Conservation (phyloP, 2,888 invertebrate genomes). For the Dynastes hyllus region DNA sequence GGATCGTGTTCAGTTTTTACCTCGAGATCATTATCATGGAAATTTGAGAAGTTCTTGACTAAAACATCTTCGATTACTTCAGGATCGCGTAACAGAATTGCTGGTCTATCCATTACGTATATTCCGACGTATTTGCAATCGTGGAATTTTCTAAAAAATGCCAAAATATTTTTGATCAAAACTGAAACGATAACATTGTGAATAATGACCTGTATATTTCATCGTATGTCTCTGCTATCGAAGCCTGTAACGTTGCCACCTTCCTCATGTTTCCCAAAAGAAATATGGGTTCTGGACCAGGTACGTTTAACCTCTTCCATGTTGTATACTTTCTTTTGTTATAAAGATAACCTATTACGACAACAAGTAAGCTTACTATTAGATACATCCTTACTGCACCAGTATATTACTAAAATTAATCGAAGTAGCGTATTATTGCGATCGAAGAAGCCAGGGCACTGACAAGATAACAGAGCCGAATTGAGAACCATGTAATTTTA, state of each 20-base stretch:
- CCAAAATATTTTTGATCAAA: neutral
- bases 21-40: conserved; percentile 62
- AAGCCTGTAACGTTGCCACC: conserved; percentile 57
- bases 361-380: neutral
- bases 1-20: conserved; percentile 67
- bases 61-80: conserved; percentile 59
- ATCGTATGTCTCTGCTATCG: conserved; percentile 58
- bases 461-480: conserved; percentile 8
- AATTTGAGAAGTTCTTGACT: conserved; percentile 61
- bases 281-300: conserved; percentile 58
- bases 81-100: conserved; percentile 58
- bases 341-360: conserved; percentile 28
- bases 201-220: conserved; percentile 63
- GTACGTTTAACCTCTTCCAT: conserved; percentile 62
- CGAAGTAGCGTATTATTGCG: too few relatives aligned
- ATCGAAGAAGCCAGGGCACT: too few relatives aligned
- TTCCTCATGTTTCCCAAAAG: conserved; percentile 62
- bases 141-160: conserved; percentile 57
- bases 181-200: neutral
- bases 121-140: conserved; percentile 60
- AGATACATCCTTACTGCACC: conserved; percentile 16
- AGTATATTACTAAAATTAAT: neutral
- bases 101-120: conserved; percentile 58
- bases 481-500: neutral
- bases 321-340: conserved; percentile 53